These are phyloP conservation scores for Prenolepis imparis DNA, from an alignment of 2,888 invertebrate species.

Conservation along the genomic window DNA sequence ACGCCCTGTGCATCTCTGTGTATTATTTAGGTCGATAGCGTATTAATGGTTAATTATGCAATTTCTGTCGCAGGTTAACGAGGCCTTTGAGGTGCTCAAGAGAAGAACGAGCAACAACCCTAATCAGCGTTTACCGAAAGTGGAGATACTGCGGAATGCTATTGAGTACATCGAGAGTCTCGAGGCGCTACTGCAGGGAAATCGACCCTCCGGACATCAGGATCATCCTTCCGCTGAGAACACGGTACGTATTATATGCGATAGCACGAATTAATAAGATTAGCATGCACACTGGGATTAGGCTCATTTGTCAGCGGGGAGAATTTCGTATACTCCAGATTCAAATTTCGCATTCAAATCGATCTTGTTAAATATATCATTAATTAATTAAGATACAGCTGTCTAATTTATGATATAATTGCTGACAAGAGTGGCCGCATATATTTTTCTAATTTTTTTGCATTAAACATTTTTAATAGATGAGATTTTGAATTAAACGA, in stretches of 20 bases:
- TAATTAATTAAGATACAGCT: neutral
- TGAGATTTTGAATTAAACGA: neutral
- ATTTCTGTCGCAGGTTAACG: slow-evolving; percentile 92
- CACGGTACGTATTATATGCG: slow-evolving; percentile 55
- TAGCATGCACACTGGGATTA: neutral
- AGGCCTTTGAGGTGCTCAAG: slow-evolving; percentile 98
- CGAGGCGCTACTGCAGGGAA: slow-evolving; percentile 93
- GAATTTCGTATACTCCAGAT: neutral
- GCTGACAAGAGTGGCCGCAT: neutral
- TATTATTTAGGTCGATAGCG: neutral
- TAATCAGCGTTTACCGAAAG: slow-evolving; percentile 98
- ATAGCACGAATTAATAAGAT: slow-evolving; percentile 22
- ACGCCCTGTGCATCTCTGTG: neutral
- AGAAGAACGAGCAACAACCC: slow-evolving; percentile 97
- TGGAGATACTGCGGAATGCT: slow-evolving; percentile 98
- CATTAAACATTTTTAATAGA: neutral
- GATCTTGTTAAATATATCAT: neutral
- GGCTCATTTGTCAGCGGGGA: neutral
- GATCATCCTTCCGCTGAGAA: slow-evolving; percentile 72
- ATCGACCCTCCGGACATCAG: slow-evolving; percentile 82
- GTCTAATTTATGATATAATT: neutral
- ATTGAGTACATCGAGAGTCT: slow-evolving; percentile 98
- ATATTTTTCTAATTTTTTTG: slow-evolving; percentile 5
- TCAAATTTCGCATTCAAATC: neutral
- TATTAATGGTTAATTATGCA: slow-evolving; percentile 10